Base-by-base conservation (phyloP, 2,797 vertebrate species). In the Mormyrops boulengeri region DNA sequence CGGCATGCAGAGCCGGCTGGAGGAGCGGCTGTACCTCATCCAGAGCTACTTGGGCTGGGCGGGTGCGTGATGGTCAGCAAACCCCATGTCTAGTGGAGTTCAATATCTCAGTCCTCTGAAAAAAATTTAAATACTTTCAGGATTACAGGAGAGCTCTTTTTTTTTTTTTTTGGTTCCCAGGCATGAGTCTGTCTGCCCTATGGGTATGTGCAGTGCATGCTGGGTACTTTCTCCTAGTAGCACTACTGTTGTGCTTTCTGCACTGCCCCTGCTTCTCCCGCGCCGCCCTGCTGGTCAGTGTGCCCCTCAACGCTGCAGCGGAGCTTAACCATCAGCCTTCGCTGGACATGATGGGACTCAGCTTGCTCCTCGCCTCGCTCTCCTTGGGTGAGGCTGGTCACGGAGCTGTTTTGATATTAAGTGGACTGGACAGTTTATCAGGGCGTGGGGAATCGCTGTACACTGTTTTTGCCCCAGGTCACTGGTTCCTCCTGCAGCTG, bases 281-380 rank as follows among this genome's bases (percentile, higher is more conserved):
- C 0, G 92, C 94, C 2, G 14, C 92, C 91, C 93, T 97, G 87
- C 94, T 98, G 77, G 86, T 97, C 89, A 91, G 94, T 0, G 96
- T 98, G 0, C 22, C 94, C 0, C 92, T 96, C 6, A 97, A 97
- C 0, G 89, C 95, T 0, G 93, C 95, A 0, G 93, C 94, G 0
- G 95, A 97, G 92, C 88, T 97, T 90, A 95, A 97, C 94, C 95
- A 95, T 87, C 94, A 96, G 88, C 92, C 94, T 0, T 95, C 96
- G 26, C 91, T 97, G 34, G 92, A 96, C 52, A 94, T 97, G 57
- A 2, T 47, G 55, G 69, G 94, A 60, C 96, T 97, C 88, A 94
- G 92, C 90, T 60, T 96, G 87, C 94, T 97, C 91, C 91, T 94
- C 0, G 89, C 94, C 0, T 62, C 93, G 0, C 91, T 95, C 0